Evolutionary conservation across 2,797 vertebrate genomes (phyloP).

Genomic region (Peromyscus aztecus): DNA sequence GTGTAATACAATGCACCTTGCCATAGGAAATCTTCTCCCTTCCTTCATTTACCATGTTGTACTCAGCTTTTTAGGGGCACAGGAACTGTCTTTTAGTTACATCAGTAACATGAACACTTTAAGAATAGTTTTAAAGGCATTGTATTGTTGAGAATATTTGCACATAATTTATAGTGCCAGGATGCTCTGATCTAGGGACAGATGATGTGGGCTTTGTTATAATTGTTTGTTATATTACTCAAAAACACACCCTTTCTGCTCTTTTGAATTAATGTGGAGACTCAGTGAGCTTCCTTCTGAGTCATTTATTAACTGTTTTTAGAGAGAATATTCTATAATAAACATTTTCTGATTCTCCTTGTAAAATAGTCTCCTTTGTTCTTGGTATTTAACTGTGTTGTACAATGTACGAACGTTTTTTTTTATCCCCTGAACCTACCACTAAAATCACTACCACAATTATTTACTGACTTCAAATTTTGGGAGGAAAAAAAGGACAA

Average conservation of each 20-base stretch:
- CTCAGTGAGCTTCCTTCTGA: background rate
- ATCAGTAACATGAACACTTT: background rate
- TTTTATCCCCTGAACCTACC: background rate
- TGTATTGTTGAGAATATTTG: constrained; percentile 34
- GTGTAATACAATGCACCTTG: background rate
- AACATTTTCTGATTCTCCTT: background rate
- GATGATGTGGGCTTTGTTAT: background rate
- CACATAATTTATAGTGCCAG: background rate
- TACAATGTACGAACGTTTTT: background rate
- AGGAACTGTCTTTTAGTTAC: background rate
- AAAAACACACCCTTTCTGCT: background rate
- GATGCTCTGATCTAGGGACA: background rate
- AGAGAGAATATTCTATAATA: background rate
- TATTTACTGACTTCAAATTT: constrained; percentile 8
- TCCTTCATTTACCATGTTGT: background rate
- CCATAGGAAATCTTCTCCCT: background rate
- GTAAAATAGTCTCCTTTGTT: constrained; percentile 20
- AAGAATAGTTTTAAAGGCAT: background rate
- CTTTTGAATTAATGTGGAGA: background rate
- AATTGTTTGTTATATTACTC: constrained; percentile 4
- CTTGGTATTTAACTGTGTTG: constrained; percentile 31
- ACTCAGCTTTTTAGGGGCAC: background rate
- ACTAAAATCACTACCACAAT: background rate
- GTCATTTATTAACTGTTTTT: constrained; percentile 50
- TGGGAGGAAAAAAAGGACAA: background rate